Base-by-base conservation (phyloP, 1,140 invertebrate genomes). In the Bombus confusus region DNA sequence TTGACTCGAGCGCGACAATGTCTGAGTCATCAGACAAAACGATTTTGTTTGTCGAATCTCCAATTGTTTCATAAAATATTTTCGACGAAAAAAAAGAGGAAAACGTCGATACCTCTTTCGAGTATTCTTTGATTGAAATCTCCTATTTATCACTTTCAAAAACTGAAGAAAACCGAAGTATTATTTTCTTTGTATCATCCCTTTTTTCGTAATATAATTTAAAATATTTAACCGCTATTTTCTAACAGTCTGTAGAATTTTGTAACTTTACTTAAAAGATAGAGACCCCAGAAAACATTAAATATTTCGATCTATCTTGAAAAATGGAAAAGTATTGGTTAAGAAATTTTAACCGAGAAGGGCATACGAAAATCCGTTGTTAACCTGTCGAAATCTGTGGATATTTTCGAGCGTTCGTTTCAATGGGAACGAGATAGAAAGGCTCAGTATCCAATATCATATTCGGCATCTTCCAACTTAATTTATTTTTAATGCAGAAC, bases 401-500 rank as follows among this genome's bases (percentile, higher is more conserved):
- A 2, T 31, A 34, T 76, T 76, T 77, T 41, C 62, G 34, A 68
- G 2, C 25, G 22, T 37, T 66, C 76, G 34, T 59, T 73, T 77
- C 74, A 3, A n/a, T 37, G 76, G 68, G n/a, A 28, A 47, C 37
- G 15, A 52, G 72, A 62, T 84, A 84, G 83, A 80, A 80, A 85
- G 83, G 76, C 74, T 68, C 76, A 10, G 41, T 80, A 85, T 85
- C 68, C 68, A 22, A 37, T 80, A 83, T 76, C 59, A 66, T 68
- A 66, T 75, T 68, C 43, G 80, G 62, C 34, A 80, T 85, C 83
- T 80, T 66, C 8, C 66, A 69, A 37, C 83, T 85, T 85, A 85
- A 85, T 85, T 85, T 72, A 85, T 80, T 85, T 85, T 85, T 85
- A 85, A 85, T 80, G 77, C 83, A 34, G 15, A 37, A 18, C 31